These are phyloP conservation scores for Clepsis dumicolana DNA, from an alignment of 2,888 invertebrate genomes.

Conservation along the genomic window DNA sequence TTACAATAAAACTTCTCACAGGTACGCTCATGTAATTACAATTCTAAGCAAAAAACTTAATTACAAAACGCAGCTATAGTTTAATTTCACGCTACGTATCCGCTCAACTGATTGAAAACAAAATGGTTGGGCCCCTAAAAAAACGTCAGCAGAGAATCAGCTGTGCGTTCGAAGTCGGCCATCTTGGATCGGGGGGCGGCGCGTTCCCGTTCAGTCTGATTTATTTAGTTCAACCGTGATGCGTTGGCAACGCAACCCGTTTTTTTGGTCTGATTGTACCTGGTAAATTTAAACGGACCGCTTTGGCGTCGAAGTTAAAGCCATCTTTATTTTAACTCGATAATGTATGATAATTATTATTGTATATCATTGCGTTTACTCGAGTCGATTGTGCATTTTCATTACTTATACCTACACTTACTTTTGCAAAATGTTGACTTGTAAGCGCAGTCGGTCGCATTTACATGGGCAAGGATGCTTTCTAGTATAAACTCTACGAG, in stretches of 20 bases:
- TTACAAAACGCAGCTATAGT: constrained; percentile 44
- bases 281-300: constrained; percentile 44
- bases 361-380: not conserved
- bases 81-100: constrained; percentile 29
- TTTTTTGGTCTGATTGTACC: constrained; percentile 65
- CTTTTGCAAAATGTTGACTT: not conserved
- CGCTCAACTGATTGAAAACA: constrained; percentile 51
- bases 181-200: constrained; percentile 75
- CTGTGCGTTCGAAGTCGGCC: constrained; percentile 71
- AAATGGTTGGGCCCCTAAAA: constrained; percentile 67
- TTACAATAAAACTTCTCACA: constrained; percentile 10
- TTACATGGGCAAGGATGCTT: too few relatives aligned
- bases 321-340: constrained; percentile 5
- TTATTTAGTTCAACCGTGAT: constrained; percentile 68
- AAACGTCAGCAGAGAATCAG: constrained; percentile 61
- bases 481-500: too few relatives aligned
- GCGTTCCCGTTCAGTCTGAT: constrained; percentile 67
- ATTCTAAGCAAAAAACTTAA: constrained; percentile 44
- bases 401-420: not conserved
- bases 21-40: constrained; percentile 1
- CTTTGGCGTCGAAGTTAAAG: constrained; percentile 19
- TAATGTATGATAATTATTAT: constrained; percentile 1
- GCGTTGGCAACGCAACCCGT: constrained; percentile 56
- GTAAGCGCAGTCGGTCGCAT: too few relatives aligned
- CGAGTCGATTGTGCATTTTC: not conserved